phyloP scores from a whole-genome alignment of 2,113 vertebrate species.

The Melanerpes aurifrons region DNA sequence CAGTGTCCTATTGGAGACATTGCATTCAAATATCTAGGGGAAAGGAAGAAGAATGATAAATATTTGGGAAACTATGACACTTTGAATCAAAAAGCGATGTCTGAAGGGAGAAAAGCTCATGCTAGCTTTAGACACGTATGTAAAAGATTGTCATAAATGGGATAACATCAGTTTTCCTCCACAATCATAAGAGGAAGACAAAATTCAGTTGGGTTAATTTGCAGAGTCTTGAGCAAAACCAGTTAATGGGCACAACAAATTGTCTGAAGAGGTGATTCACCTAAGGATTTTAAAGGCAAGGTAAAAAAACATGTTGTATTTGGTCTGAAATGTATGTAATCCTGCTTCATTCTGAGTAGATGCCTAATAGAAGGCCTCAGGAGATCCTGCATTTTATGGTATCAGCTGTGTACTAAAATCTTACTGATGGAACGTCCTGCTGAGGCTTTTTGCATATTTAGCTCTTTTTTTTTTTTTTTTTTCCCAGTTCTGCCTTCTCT shows the following conservation, averaged over 20 bases:
- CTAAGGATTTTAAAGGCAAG: background rate
- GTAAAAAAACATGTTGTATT: background rate
- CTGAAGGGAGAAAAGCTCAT: background rate
- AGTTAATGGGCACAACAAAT: background rate
- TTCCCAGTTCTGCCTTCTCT: background rate
- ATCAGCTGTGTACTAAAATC: background rate
- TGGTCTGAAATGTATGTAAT: background rate
- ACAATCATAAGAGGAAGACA: background rate
- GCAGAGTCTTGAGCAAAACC: background rate
- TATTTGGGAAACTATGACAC: background rate
- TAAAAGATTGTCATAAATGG: background rate
- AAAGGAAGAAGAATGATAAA: background rate
- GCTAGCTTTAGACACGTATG: background rate
- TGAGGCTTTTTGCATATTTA: constrained; percentile 3
- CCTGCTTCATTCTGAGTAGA: background rate
- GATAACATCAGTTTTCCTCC: background rate
- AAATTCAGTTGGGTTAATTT: background rate
- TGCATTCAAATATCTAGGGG: background rate
- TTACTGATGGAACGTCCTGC: background rate
- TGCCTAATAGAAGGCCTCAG: background rate
- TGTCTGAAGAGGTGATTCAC: background rate
- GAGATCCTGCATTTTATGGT: background rate
- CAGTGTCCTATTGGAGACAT: background rate
- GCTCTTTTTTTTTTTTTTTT: background rate
- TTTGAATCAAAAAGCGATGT: background rate